A percentile compares a stretch with the other conserved stretches of the same genome.
These are phyloP conservation scores for Phymorhynchus buccinoides DNA, from an alignment of 1,140 invertebrate genomes.

Conservation along the genomic window DNA sequence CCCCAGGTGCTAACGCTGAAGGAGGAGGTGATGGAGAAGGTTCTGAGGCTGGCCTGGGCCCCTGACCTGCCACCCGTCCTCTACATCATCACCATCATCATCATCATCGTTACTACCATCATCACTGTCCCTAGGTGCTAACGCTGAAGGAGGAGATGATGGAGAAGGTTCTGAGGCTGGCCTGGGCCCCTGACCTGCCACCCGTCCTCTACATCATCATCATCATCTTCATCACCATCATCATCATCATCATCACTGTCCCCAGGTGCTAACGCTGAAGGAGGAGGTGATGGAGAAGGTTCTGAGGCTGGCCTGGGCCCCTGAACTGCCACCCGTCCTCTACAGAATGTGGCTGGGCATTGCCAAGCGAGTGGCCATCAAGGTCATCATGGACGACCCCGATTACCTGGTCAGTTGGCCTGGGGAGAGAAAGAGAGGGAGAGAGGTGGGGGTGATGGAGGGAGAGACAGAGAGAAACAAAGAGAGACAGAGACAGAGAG, in stretches of 20 bases:
- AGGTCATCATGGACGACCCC: slow-evolving; percentile 58
- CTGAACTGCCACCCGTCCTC: slow-evolving; percentile 57
- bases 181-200: slow-evolving; percentile 49
- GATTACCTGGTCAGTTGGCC: slow-evolving; percentile 55
- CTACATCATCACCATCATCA: too few relatives aligned
- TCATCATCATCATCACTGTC: background rate
- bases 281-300: slow-evolving; percentile 60
- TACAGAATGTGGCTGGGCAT: slow-evolving; percentile 66
- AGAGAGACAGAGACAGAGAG: too few relatives aligned
- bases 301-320: slow-evolving; percentile 48
- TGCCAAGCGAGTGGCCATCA: slow-evolving; percentile 61
- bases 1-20: slow-evolving; percentile 59
- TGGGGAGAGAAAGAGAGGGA: too few relatives aligned
- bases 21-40: slow-evolving; percentile 59
- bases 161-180: slow-evolving; percentile 56
- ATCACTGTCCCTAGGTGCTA: slow-evolving; percentile 47
- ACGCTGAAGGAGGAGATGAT: slow-evolving; percentile 60
- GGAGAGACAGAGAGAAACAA: too few relatives aligned
- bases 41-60: slow-evolving; percentile 51
- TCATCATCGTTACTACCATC: too few relatives aligned
- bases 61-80: slow-evolving; percentile 58
- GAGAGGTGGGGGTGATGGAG: too few relatives aligned
- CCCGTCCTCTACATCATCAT: slow-evolving; percentile 64
- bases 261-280: slow-evolving; percentile 59
- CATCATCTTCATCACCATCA: too few relatives aligned